These are phyloP conservation scores for Nymphalis urticae DNA, from an alignment of 2,888 invertebrate species.

Conservation along the genomic window DNA sequence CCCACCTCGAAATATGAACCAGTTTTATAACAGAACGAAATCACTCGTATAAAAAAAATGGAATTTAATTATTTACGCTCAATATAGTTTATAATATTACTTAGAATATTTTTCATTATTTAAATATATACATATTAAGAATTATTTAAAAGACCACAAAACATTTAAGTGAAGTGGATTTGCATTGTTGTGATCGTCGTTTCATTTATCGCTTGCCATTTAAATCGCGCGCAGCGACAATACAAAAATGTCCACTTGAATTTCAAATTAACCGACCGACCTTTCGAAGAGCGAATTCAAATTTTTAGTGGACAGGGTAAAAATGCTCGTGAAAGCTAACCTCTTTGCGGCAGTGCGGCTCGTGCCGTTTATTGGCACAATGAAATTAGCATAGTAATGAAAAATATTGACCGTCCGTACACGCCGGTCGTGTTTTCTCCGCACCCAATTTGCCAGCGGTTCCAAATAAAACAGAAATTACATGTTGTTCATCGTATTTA, in stretches of 20 bases:
- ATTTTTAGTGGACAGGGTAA: slow-evolving; percentile 72
- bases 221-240: slow-evolving; percentile 39
- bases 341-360: slow-evolving; percentile 68
- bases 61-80: neutral
- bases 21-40: neutral
- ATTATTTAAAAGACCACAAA: neutral
- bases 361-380: slow-evolving; percentile 75
- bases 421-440: slow-evolving; percentile 41
- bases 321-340: slow-evolving; percentile 71
- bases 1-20: neutral
- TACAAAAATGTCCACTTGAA: slow-evolving; percentile 61
- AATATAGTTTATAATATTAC: too few relatives aligned
- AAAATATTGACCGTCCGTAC: slow-evolving; percentile 73
- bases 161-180: neutral
- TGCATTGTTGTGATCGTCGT: slow-evolving; percentile 46
- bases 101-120: neutral
- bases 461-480: slow-evolving; percentile 25
- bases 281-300: slow-evolving; percentile 70
- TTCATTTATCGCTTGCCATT: slow-evolving; percentile 55
- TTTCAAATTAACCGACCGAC: slow-evolving; percentile 72
- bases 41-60: neutral
- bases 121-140: neutral
- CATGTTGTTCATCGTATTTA: slow-evolving; percentile 26
- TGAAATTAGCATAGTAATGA: slow-evolving; percentile 81
- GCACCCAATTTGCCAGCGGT: slow-evolving; percentile 35